Evolutionary conservation across 2,888 invertebrate genomes (phyloP), one percentile per base, ranked within the genome.

Genomic region (Apamea monoglypha): DNA sequence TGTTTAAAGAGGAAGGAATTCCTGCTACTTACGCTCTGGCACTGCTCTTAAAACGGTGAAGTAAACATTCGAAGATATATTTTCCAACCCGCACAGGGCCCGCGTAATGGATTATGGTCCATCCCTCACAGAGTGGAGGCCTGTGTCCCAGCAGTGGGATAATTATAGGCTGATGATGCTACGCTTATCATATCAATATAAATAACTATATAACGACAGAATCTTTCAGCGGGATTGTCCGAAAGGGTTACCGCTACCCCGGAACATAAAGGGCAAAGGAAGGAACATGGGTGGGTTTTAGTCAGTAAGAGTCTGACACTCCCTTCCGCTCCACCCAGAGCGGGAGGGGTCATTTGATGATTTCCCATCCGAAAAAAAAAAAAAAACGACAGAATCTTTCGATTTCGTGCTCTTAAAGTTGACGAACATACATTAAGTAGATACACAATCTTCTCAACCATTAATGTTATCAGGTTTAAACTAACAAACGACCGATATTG

Each of bases 391-490:
- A n/a, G n/a, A 76, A 83, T 63, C 29, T 56, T 29, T 25, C 6
- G 2, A 63, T 63, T 82, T 67, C 66, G 56, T 67, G 56, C 61
- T 44, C 16, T 76, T 59, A 29, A 50, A 36, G 14, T 66, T 18
- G 44, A 32, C 18, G 61, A 63, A 75, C 32, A 66, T 36, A 80
- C 0, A 18, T 18, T 16, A 5, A 56, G 29, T 56, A 76, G 50
- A 64, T 69, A 47, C 14, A 47, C 2, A 2, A 68, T 72, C n/a
- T 29, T 50, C 40, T 32, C 1, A 67, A 32, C 44, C 61, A 86
- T 73, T 75, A 66, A 83, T 74, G 53, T 50, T 32, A n/a, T 50
- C 59, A 40, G 61, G 32, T 83, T 44, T 5, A 36, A 73, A 79
- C 70, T 73, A 76, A 84, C 18, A 80, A 76, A 56, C 14, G 29